Evolutionary conservation across 2,888 invertebrate species (phyloP).

Genomic region (Hydropsyche betteni): DNA sequence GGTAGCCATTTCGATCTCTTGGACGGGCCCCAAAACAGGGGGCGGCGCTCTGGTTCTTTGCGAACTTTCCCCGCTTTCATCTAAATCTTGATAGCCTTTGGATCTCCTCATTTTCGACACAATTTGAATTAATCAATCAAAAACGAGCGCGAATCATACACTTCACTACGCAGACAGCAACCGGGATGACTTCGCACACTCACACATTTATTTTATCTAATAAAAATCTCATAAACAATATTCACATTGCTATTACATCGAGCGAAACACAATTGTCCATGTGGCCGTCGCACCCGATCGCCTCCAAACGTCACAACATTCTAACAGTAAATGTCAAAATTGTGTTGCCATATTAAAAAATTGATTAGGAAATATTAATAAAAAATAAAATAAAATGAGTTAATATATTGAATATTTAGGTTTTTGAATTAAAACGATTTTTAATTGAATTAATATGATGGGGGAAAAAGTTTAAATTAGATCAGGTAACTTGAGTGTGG

Average conservation of each 20-base stretch:
- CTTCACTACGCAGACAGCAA: too few species aligned
- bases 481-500: too few species aligned
- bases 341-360: conserved; percentile 38
- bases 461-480: too few species aligned
- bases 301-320: conserved; percentile 51
- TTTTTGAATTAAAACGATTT: too few species aligned
- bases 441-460: too few species aligned
- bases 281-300: conserved; percentile 10
- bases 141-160: neutral
- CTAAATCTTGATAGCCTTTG: conserved; percentile 71
- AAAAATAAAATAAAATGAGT: too few species aligned
- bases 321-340: conserved; percentile 50
- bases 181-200: too few species aligned
- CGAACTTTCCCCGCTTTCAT: conserved; percentile 59
- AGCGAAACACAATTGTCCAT: neutral
- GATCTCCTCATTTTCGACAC: conserved; percentile 62
- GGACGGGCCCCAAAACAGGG: conserved; percentile 60
- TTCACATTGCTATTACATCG: too few species aligned
- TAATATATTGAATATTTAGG: too few species aligned
- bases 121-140: neutral
- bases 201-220: too few species aligned
- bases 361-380: neutral
- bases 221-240: too few species aligned
- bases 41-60: conserved; percentile 62
- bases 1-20: conserved; percentile 81